Evolutionary conservation across 2,113 vertebrate species (phyloP).

Genomic region (Hippocampus mohnikei): DNA sequence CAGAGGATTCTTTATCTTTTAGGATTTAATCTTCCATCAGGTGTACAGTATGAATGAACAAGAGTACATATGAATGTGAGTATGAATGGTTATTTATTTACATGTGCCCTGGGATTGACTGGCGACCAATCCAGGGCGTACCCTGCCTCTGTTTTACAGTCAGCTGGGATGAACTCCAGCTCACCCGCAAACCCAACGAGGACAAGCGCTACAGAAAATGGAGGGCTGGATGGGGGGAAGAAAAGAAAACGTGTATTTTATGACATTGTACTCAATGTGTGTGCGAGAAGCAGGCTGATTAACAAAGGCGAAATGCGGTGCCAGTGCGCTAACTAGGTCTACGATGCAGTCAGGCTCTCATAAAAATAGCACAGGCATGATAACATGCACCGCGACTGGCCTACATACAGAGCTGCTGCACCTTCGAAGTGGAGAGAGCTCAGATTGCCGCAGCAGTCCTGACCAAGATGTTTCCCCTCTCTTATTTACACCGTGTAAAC

Average conservation of each 20-base stretch:
- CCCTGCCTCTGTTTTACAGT: background rate
- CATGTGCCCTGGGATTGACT: too few relatives aligned
- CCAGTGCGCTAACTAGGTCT: slow-evolving; percentile 23
- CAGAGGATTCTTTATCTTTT: slow-evolving; percentile 7
- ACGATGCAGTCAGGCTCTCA: slow-evolving; percentile 38
- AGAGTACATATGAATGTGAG: background rate
- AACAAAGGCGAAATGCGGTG: slow-evolving; percentile 11
- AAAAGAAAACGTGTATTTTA: background rate
- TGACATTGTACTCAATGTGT: background rate
- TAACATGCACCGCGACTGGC: slow-evolving; percentile 55
- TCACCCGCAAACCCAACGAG: background rate
- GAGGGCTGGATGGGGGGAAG: background rate
- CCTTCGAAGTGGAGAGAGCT: slow-evolving; percentile 42
- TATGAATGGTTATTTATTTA: too few relatives aligned
- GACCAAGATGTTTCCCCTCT: background rate
- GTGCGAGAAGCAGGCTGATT: slow-evolving; percentile 12
- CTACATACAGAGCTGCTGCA: slow-evolving; percentile 56
- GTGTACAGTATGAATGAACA: background rate
- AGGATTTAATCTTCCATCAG: slow-evolving; percentile 11
- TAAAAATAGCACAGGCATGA: slow-evolving; percentile 66
- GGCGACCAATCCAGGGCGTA: too few relatives aligned
- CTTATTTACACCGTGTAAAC: background rate
- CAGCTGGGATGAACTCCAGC: background rate
- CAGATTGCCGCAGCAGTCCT: slow-evolving; percentile 3
- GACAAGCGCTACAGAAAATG: background rate